A percentile compares a stretch with the other conserved stretches of the same genome.
Conservation (phyloP, 1,140 invertebrate genomes). For the Drosophila repleta region DNA sequence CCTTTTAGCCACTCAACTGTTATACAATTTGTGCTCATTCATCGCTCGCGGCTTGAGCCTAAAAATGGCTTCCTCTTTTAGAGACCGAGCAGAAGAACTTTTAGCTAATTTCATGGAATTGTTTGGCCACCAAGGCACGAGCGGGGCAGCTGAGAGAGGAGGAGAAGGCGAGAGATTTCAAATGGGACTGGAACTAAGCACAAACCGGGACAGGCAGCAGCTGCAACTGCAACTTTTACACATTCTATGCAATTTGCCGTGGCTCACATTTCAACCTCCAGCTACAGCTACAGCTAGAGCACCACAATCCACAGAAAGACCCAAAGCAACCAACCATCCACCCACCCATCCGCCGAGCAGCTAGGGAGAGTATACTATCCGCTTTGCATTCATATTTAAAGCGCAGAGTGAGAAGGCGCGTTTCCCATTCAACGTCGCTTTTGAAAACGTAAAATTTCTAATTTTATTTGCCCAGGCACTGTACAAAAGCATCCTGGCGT, state of each 20-base stretch:
- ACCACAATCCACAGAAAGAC: constrained; percentile 11
- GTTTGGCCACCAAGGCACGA: constrained; percentile 46
- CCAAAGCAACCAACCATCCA: constrained; percentile 7
- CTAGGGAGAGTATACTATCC: constrained; percentile 16
- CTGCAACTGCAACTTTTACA: constrained; percentile 78
- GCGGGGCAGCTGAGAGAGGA: neutral
- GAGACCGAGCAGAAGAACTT: constrained; percentile 58
- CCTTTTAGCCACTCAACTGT: constrained; percentile 64
- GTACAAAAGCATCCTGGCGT: constrained; percentile 77
- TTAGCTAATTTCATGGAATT: constrained; percentile 78
- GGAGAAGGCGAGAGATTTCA: neutral
- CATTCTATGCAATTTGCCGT: constrained; percentile 73
- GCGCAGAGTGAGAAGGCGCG: constrained; percentile 24
- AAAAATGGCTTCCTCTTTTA: constrained; percentile 59
- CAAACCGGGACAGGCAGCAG: constrained; percentile 48
- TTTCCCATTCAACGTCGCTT: constrained; percentile 62
- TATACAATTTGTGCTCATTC: constrained; percentile 74
- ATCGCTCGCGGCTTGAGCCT: constrained; percentile 75
- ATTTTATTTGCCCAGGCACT: constrained; percentile 73
- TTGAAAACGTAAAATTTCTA: constrained; percentile 80
- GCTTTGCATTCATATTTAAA: constrained; percentile 72
- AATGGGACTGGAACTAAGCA: constrained; percentile 19
- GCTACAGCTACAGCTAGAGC: constrained; percentile 7
- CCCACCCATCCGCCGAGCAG: neutral
- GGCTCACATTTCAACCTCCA: constrained; percentile 63